These are phyloP conservation scores for Nomada flava DNA, from an alignment of 2,888 invertebrate species.

Conservation along the genomic window DNA sequence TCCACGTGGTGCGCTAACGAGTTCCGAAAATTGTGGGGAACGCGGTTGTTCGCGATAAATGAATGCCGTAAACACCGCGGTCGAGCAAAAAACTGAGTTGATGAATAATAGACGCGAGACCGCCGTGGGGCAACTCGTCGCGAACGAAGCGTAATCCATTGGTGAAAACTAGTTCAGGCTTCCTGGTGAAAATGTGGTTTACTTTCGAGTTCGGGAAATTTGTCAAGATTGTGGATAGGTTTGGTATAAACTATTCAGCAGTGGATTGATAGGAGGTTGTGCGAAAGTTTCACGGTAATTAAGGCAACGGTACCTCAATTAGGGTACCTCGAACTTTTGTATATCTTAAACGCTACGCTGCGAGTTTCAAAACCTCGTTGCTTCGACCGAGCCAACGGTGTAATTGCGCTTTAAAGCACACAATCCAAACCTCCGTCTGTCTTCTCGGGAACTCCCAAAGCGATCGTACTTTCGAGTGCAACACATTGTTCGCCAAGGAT, in stretches of 20 bases:
- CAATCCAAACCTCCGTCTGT: background rate
- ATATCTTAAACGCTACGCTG: background rate
- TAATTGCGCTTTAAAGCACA: slow-evolving; percentile 11
- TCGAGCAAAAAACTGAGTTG: background rate
- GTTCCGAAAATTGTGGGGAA: slow-evolving; percentile 35
- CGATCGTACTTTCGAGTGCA: slow-evolving; percentile 1
- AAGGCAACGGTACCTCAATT: background rate
- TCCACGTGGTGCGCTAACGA: slow-evolving; percentile 23
- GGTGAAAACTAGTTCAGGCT: background rate
- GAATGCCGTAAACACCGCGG: slow-evolving; percentile 21
- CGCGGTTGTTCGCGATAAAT: background rate
- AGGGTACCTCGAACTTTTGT: too few species aligned
- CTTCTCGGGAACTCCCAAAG: slow-evolving; percentile 14
- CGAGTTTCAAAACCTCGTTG: background rate
- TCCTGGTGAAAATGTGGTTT: background rate
- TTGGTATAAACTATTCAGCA: background rate
- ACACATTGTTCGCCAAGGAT: slow-evolving; percentile 13
- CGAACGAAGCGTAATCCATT: background rate
- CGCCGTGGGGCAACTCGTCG: background rate
- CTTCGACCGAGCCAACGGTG: background rate
- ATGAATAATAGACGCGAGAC: slow-evolving; percentile 6
- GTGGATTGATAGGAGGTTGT: background rate
- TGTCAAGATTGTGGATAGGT: background rate
- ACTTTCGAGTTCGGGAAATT: background rate
- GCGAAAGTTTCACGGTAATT: slow-evolving; percentile 9